Base-by-base conservation (phyloP, 1,140 invertebrate species). In the Orchesella cincta region DNA sequence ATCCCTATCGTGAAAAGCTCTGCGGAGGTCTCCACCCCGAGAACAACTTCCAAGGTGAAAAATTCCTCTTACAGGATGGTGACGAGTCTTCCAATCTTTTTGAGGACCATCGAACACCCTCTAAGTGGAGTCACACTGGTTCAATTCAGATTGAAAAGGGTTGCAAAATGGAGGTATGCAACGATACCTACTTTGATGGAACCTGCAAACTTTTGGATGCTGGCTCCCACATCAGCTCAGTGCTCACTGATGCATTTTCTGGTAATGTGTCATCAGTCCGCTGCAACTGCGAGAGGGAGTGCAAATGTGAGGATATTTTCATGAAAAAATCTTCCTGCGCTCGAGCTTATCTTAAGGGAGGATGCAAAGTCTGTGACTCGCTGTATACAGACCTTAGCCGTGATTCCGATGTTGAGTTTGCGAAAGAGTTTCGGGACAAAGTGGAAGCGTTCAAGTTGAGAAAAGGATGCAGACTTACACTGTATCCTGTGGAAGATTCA, bases 311-410 rank as follows among this genome's bases (percentile, higher is more conserved):
- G 23, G 73, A 74, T 20, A 46, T 74, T 1, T 8, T 31, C 20
- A 52, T 74, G 57, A 70, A 72, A 34, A 64, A 52, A 34, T 64
- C 72, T 14, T 34, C 29, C n/a, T 78, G 77, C 74, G 77, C 72
- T 1, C n/a, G 73, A 20, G 72, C 39, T 3, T 78, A 78, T 20
- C 16, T 78, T 29, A 5, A 46, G 18, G 18, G 1, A 12, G 72
- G 57, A 12, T 78, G 77, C 57, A 75, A 74, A 12, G 29, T 46
- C 2, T 78, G 77, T 26, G 64, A 75, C 64, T 12, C 73, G 18
- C 35, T n/a, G 23, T 78, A 78, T 23, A 78, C 72, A 18, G 73
- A 78, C 2, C 74, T 78, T 0, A 46, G 33, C 5, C 14, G 26
- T 18, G n/a, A 57, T n/a, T 12, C 3, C 14, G 64, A 74, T 20